These are phyloP conservation scores for Eupithecia insigniata DNA, from an alignment of 2,888 invertebrate species.

Conservation along the genomic window DNA sequence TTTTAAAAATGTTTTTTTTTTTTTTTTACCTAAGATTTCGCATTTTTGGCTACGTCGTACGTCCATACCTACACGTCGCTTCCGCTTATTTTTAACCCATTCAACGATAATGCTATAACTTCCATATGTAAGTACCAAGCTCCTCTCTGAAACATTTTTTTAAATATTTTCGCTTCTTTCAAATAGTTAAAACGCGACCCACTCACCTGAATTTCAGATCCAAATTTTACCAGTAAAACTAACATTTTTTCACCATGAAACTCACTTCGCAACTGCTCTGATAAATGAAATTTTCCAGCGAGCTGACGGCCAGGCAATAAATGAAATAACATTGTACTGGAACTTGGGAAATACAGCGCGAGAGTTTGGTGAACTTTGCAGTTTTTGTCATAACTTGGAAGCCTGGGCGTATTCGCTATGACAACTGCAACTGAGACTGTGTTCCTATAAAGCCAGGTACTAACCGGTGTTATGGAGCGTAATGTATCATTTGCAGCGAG, in stretches of 20 bases:
- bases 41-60: no score
- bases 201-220: conserved; percentile 1
- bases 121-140: background rate
- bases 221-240: conserved; percentile 14
- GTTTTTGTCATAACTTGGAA: conserved; percentile 38
- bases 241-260: conserved; percentile 27
- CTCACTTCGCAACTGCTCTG: conserved; percentile 27
- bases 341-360: conserved; percentile 35
- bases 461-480: no score
- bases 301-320: conserved; percentile 45
- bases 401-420: conserved; percentile 3
- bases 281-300: conserved; percentile 46
- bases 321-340: conserved; percentile 45
- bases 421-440: background rate
- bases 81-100: background rate
- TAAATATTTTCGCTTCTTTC: background rate
- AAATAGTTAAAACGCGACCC: background rate
- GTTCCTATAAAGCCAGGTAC: no score
- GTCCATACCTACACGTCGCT: no score
- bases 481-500: no score
- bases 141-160: background rate
- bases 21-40: no score
- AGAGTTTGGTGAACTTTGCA: conserved; percentile 42
- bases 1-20: no score
- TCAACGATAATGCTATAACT: background rate